Conservation (phyloP, 2,888 invertebrate genomes). For the Diaperis boleti region DNA sequence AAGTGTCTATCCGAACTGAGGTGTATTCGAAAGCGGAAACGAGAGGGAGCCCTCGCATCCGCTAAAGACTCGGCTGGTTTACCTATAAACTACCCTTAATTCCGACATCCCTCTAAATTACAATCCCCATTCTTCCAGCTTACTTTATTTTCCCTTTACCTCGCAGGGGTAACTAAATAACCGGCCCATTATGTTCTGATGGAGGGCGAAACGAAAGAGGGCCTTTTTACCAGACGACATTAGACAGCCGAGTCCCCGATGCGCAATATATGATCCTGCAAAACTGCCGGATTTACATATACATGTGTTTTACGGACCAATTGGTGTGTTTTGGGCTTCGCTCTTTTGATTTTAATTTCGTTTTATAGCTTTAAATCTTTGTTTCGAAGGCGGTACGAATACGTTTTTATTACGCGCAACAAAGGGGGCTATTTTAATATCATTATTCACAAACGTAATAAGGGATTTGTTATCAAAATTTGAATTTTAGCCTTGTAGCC, state of each 20-base stretch:
- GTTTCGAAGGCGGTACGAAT: conserved; percentile 17
- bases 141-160: conserved; percentile 66
- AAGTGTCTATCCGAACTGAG: conserved; percentile 46
- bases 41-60: conserved; percentile 50
- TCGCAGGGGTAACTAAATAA: conserved; percentile 66
- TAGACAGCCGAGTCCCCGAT: conserved; percentile 53
- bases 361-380: conserved; percentile 52
- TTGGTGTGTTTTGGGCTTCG: conserved; percentile 58
- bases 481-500: too few relatives aligned
- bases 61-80: conserved; percentile 65
- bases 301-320: conserved; percentile 65
- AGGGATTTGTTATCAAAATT: too few relatives aligned
- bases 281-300: conserved; percentile 63
- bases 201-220: conserved; percentile 47
- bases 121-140: conserved; percentile 68
- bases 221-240: conserved; percentile 43
- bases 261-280: conserved; percentile 63
- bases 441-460: not conserved
- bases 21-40: conserved; percentile 56
- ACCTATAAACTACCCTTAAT: conserved; percentile 70
- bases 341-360: conserved; percentile 62
- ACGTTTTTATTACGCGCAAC: not conserved
- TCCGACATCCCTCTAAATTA: conserved; percentile 69
- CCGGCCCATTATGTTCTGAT: conserved; percentile 66
- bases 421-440: not conserved